These are phyloP conservation scores for Pediacus dermestoides DNA, from an alignment of 2,888 invertebrate genomes.

Conservation along the genomic window DNA sequence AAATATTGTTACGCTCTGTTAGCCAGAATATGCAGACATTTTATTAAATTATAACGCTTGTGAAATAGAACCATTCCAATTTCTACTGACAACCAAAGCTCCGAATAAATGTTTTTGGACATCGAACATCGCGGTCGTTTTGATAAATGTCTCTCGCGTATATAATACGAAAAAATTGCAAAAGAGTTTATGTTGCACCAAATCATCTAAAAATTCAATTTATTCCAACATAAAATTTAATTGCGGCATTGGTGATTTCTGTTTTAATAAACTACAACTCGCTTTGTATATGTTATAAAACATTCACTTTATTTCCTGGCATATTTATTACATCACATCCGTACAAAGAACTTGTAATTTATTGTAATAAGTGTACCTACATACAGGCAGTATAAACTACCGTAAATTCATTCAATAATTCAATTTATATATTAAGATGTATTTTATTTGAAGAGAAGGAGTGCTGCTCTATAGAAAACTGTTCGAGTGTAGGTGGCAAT, in stretches of 20 bases:
- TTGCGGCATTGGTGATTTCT: no score
- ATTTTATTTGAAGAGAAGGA: no score
- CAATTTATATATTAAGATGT: no score
- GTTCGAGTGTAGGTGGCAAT: no score
- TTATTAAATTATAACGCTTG: conserved; percentile 37
- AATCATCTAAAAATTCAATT: conserved; percentile 6
- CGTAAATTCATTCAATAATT: no score
- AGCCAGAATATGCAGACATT: conserved; percentile 37
- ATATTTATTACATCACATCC: conserved; percentile 5
- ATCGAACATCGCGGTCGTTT: conserved; percentile 26
- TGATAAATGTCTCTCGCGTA: conserved; percentile 26
- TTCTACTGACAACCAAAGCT: conserved; percentile 28
- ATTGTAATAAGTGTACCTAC: no score
- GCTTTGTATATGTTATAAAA: no score
- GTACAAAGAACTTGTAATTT: conserved; percentile 1
- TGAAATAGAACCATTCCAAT: conserved; percentile 26
- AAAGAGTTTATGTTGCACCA: no score
- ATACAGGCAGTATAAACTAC: no score
- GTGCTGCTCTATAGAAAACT: no score
- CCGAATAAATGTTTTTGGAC: conserved; percentile 25
- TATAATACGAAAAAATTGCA: not conserved
- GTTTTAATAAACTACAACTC: no score
- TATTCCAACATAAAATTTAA: conserved; percentile 7
- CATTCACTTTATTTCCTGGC: no score
- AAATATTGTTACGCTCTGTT: conserved; percentile 39